phyloP scores from a whole-genome alignment of 2,797 vertebrate species.

The Sebastes melanostomus region DNA sequence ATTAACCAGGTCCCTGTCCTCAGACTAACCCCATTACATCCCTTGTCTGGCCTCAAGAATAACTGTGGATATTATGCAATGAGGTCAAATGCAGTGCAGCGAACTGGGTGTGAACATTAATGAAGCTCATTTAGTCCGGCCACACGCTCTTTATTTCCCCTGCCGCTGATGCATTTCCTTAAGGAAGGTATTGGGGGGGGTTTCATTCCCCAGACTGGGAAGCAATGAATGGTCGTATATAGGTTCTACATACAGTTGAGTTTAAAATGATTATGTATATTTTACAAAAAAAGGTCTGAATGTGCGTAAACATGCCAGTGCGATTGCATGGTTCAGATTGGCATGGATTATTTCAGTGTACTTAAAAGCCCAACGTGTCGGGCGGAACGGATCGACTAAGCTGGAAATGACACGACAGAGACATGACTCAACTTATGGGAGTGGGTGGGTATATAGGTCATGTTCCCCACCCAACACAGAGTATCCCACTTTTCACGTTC shows the following conservation, averaged over 20 bases:
- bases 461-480: conserved; percentile 48
- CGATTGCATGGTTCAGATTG: conserved; percentile 44
- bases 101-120: conserved; percentile 52
- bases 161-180: conserved; percentile 43
- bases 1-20: conserved; percentile 45
- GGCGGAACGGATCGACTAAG: conserved; percentile 64
- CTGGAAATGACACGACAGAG: conserved; percentile 66
- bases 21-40: conserved; percentile 57
- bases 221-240: neutral
- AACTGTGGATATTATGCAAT: conserved; percentile 51
- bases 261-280: conserved; percentile 21
- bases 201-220: conserved; percentile 35
- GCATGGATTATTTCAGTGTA: conserved; percentile 49
- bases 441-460: conserved; percentile 75
- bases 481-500: conserved; percentile 46
- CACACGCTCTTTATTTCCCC: conserved; percentile 51
- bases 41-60: conserved; percentile 37
- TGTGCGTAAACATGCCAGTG: conserved; percentile 9
- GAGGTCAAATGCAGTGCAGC: conserved; percentile 59
- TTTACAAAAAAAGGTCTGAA: neutral
- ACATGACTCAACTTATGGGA: conserved; percentile 65
- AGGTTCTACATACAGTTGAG: neutral
- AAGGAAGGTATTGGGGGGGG: conserved; percentile 17
- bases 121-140: conserved; percentile 57
- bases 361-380: conserved; percentile 45